Conservation (phyloP, 2,797 vertebrate species). For the Pangasius macronema region DNA sequence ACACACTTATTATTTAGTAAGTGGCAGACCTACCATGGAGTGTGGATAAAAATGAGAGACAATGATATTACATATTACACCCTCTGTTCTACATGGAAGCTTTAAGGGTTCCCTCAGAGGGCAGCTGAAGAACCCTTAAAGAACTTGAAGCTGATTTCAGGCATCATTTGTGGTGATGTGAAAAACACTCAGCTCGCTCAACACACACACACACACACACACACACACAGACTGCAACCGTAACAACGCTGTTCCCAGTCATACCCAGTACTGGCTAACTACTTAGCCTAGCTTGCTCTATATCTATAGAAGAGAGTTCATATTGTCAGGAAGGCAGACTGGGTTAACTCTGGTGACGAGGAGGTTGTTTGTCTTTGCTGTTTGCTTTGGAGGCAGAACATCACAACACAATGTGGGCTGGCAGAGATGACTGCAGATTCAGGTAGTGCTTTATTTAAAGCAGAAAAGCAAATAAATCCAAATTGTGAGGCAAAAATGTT, state of each 20-base stretch:
- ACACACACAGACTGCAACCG: neutral
- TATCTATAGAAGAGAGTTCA: neutral
- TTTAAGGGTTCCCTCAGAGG: neutral
- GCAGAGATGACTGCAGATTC: neutral
- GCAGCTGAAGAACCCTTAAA: neutral
- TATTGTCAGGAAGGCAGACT: neutral
- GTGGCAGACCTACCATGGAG: neutral
- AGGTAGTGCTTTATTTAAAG: neutral
- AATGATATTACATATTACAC: no score
- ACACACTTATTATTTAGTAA: neutral
- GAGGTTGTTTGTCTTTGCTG: neutral
- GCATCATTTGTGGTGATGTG: neutral
- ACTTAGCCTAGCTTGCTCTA: neutral
- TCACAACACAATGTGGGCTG: neutral
- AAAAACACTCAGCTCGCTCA: neutral
- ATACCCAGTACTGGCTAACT: neutral
- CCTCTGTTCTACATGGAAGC: no score
- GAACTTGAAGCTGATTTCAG: neutral
- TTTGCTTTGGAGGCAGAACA: neutral
- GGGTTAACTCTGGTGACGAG: neutral
- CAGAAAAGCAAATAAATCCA: neutral
- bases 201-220: neutral
- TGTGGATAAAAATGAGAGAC: no score
- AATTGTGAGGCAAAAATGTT: neutral
- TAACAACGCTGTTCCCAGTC: neutral